phyloP scores from a whole-genome alignment of 2,888 invertebrate genomes.

The Muscina levida region DNA sequence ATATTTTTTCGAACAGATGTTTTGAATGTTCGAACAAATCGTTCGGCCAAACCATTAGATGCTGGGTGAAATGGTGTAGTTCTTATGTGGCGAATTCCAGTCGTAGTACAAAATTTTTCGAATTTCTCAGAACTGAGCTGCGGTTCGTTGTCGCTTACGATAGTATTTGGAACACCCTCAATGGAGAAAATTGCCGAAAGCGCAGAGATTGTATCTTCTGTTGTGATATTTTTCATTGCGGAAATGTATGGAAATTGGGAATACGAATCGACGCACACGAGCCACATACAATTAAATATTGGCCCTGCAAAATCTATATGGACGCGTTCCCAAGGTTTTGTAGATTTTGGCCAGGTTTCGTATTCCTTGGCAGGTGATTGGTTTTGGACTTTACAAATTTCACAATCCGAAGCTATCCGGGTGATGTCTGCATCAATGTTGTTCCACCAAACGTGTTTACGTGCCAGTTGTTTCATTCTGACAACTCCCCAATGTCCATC shows the following conservation, averaged over 20 bases:
- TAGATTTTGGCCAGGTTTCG: slow-evolving; percentile 65
- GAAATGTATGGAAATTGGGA: slow-evolving; percentile 53
- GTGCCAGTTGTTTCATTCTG: slow-evolving; percentile 52
- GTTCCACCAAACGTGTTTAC: slow-evolving; percentile 56
- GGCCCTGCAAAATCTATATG: slow-evolving; percentile 79
- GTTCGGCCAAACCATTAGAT: too few species aligned
- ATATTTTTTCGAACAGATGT: background rate
- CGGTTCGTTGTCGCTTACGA: slow-evolving; percentile 69
- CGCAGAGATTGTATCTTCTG: slow-evolving; percentile 55
- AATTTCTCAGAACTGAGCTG: slow-evolving; percentile 65
- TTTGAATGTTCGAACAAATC: slow-evolving; percentile 8
- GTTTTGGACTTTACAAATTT: slow-evolving; percentile 35
- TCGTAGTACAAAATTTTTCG: slow-evolving; percentile 60
- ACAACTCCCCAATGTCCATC: slow-evolving; percentile 52
- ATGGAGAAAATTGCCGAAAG: slow-evolving; percentile 67
- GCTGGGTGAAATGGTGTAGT: slow-evolving; percentile 68
- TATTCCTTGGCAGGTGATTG: slow-evolving; percentile 35
- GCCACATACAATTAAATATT: slow-evolving; percentile 63
- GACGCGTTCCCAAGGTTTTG: slow-evolving; percentile 73
- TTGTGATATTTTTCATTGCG: slow-evolving; percentile 40
- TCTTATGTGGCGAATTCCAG: slow-evolving; percentile 67
- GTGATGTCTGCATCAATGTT: slow-evolving; percentile 44
- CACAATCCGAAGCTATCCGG: slow-evolving; percentile 34
- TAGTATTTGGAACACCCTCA: slow-evolving; percentile 67
- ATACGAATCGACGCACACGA: slow-evolving; percentile 56